Conservation (phyloP, 2,797 vertebrate species). For the Microctenopoma lineatum region DNA sequence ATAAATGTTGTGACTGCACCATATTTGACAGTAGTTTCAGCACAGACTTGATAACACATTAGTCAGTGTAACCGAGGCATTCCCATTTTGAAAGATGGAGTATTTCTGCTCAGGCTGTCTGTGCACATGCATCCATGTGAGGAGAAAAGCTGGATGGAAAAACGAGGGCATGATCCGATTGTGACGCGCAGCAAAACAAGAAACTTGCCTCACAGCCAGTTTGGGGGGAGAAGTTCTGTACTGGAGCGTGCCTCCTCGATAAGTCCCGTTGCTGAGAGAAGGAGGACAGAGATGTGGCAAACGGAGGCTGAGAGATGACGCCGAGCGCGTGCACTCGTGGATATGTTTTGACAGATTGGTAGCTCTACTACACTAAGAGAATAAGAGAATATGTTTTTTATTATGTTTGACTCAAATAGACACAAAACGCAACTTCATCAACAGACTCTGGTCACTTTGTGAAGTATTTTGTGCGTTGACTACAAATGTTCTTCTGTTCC, state of each 20-base stretch:
- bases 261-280: conserved; percentile 57
- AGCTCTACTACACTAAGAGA: too few species aligned
- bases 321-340: conserved; percentile 1
- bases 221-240: conserved; percentile 31
- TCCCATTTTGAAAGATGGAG: conserved; percentile 64
- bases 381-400: too few species aligned
- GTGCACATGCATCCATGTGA: conserved; percentile 34
- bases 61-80: conserved; percentile 64
- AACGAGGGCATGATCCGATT: conserved; percentile 61
- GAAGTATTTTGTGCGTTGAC: neutral
- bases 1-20: conserved; percentile 59
- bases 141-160: conserved; percentile 36
- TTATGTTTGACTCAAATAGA: too few species aligned
- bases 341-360: neutral
- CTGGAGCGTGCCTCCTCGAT: conserved; percentile 60
- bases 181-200: conserved; percentile 42
- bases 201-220: conserved; percentile 42
- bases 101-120: conserved; percentile 47
- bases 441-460: too few species aligned
- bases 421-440: too few species aligned
- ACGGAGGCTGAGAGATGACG: conserved; percentile 47
- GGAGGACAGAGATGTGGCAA: conserved; percentile 55
- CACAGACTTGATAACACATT: conserved; percentile 62
- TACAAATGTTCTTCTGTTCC: conserved; percentile 3
- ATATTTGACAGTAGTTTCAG: conserved; percentile 65